Conservation (phyloP, 2,888 invertebrate genomes). For the Lepas anatifera region DNA sequence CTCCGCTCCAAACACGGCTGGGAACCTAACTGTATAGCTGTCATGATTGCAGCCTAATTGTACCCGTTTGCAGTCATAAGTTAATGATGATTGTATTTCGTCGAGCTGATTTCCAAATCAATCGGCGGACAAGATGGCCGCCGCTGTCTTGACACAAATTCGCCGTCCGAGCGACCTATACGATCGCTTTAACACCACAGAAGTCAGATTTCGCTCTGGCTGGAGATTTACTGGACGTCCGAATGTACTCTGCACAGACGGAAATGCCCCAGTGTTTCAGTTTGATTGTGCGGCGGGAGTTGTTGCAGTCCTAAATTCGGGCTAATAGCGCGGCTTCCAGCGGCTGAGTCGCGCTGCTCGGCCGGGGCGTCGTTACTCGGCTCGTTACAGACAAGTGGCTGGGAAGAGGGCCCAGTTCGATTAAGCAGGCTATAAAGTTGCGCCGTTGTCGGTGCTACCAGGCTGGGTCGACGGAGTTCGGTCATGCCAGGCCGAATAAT, state of each 20-base stretch:
- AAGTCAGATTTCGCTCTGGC: neutral
- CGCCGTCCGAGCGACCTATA: neutral
- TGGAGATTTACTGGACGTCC: neutral
- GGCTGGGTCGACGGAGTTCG: too few species aligned
- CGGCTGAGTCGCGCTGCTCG: too few species aligned
- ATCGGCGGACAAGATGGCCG: neutral
- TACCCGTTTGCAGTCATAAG: neutral
- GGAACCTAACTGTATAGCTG: neutral
- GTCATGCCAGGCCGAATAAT: too few species aligned
- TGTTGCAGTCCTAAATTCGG: neutral
- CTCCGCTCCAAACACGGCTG: neutral
- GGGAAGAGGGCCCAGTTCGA: neutral
- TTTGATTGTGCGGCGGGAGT: too few species aligned
- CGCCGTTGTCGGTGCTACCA: neutral
- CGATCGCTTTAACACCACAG: neutral
- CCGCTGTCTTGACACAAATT: too few species aligned
- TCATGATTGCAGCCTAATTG: neutral
- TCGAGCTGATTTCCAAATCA: neutral
- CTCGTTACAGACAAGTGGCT: neutral
- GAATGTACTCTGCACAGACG: neutral
- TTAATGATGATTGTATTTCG: neutral
- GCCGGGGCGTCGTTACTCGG: neutral
- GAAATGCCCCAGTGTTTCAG: too few species aligned
- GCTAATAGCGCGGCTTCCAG: neutral
- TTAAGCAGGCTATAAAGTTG: neutral